Base-by-base conservation (phyloP, 2,888 invertebrate species). In the Ectemnius lituratus region DNA sequence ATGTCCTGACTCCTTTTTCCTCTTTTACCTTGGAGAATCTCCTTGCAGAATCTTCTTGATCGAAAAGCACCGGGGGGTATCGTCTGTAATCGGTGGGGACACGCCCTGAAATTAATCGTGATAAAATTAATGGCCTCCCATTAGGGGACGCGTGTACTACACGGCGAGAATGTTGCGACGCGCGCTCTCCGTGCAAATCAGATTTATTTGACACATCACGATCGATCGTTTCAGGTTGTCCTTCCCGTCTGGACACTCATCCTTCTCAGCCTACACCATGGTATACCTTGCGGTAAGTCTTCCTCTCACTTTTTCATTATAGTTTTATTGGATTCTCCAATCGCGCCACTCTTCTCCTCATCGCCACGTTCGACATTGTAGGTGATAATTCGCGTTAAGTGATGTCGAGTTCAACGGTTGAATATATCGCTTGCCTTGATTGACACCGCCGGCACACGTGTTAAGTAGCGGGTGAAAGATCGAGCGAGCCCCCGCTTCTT, bases 231-330 rank as follows among this genome's bases (percentile, higher is more conserved):
- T 75, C 91, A 93, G 94, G 88, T 93, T 97, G 75, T 97, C 97
- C 28, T 98, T 98, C 91, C 97, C 97, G 70, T 97, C 97, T 78
- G 97, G 97, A 23, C 97, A 97, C 91, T 96, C 97, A 16, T 97
- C 97, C 14, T 97, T 97, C 92, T 95, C 97, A 14, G 95, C 96
- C 83, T 97, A 95, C 88, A 94, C 96, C 56, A 96, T 97, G 96
- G 91, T 96, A 67, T 97, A 96, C 92, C 94, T 96, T 86, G 94
- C 94, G 88, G 97, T 97, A 92, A 95, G 95, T 94, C 81, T 65
- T 67, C 56, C 18, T 94, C 81, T 65, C 66, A 56, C 20, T 58
- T 68, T 16, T 16, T 37, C 58, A 52, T 16, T 18, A 60, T 60
- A 4, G 63, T 69, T 73, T 66, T 66, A 66, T 6, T 47, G 18